Conservation (phyloP, 2,888 invertebrate genomes). For the Parnassius mnemosyne region DNA sequence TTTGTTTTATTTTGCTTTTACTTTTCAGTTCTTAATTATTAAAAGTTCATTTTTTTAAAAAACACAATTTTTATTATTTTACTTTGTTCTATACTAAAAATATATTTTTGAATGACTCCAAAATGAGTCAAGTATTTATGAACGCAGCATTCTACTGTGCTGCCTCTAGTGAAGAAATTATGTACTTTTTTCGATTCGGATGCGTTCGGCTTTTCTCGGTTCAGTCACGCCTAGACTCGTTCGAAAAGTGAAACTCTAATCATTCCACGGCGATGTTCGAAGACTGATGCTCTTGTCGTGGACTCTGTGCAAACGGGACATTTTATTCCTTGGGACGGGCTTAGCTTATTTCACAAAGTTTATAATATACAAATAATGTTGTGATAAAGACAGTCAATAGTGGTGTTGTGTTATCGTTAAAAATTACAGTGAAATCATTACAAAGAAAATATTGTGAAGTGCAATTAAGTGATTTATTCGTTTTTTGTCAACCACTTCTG, state of each 20-base stretch:
- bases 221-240: slow-evolving; percentile 80
- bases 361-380: slow-evolving; percentile 67
- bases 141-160: slow-evolving; percentile 47
- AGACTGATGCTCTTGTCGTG: slow-evolving; percentile 79
- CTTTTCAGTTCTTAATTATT: too few species aligned
- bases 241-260: slow-evolving; percentile 76
- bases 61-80: too few species aligned
- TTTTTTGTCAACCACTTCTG: slow-evolving; percentile 57
- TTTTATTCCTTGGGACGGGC: slow-evolving; percentile 67
- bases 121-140: slow-evolving; percentile 26
- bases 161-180: slow-evolving; percentile 48
- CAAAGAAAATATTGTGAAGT: slow-evolving; percentile 62
- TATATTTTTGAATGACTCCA: slow-evolving; percentile 3
- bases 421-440: slow-evolving; percentile 59
- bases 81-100: too few species aligned
- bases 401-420: slow-evolving; percentile 69
- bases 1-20: too few species aligned
- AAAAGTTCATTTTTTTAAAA: too few species aligned
- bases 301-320: slow-evolving; percentile 70
- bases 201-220: slow-evolving; percentile 64
- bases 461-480: slow-evolving; percentile 59
- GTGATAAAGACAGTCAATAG: slow-evolving; percentile 66
- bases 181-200: slow-evolving; percentile 45
- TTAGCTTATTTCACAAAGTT: slow-evolving; percentile 57
- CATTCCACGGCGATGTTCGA: slow-evolving; percentile 78